Evolutionary conservation across 1,140 invertebrate species (phyloP).

Genomic region (Brachionus manjavacas): DNA sequence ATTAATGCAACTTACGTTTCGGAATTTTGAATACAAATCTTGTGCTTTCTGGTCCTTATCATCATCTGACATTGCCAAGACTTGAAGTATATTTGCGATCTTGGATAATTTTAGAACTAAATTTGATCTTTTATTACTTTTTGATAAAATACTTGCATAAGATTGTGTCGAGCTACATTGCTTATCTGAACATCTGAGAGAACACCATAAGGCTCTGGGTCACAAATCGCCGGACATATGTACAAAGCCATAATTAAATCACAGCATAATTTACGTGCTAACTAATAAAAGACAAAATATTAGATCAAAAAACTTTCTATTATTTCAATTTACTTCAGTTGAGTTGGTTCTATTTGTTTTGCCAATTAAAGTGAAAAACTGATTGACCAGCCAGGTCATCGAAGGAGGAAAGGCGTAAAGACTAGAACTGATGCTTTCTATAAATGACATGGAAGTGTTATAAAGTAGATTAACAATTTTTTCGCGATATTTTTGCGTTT

Average conservation of each 20-base stretch:
- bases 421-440: constrained; percentile 75
- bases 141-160: constrained; percentile 68
- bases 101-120: constrained; percentile 46
- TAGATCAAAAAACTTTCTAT: background rate
- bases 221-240: constrained; percentile 89
- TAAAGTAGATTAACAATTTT: constrained; percentile 71
- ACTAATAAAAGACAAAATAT: background rate
- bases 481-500: constrained; percentile 68
- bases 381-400: constrained; percentile 62
- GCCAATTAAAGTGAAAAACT: constrained; percentile 60
- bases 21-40: constrained; percentile 72
- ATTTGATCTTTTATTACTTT: constrained; percentile 31
- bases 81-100: constrained; percentile 78
- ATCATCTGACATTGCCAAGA: constrained; percentile 76
- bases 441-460: constrained; percentile 73
- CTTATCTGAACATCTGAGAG: constrained; percentile 82
- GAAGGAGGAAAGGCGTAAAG: constrained; percentile 82
- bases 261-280: constrained; percentile 66
- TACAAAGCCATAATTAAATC: constrained; percentile 89
- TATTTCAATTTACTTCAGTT: constrained; percentile 63
- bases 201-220: constrained; percentile 91
- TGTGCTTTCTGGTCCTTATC: constrained; percentile 67
- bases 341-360: constrained; percentile 53
- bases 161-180: constrained; percentile 80
- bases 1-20: constrained; percentile 60